phyloP scores from a whole-genome alignment of 2,797 vertebrate species.

The Microctenopoma lineatum region DNA sequence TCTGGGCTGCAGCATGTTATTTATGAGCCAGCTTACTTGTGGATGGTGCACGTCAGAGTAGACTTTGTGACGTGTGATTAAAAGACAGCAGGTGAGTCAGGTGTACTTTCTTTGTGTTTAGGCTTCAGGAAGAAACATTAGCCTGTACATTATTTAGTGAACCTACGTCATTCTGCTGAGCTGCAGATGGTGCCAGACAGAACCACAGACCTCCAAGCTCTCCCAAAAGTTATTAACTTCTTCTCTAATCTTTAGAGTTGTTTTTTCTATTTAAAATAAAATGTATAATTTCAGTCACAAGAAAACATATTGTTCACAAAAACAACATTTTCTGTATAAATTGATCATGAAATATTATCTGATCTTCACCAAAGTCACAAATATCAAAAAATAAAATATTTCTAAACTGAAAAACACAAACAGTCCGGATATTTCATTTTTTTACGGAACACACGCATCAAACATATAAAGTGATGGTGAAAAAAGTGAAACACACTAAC shows the following conservation, averaged over 20 bases:
- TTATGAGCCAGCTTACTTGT: slow-evolving; percentile 53
- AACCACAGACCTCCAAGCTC: slow-evolving; percentile 1
- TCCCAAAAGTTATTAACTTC: slow-evolving; percentile 3
- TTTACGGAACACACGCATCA: no score
- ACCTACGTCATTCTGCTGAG: slow-evolving; percentile 29
- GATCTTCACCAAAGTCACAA: no score
- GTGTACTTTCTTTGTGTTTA: slow-evolving; percentile 47
- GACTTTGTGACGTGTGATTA: slow-evolving; percentile 45
- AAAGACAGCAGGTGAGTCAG: slow-evolving; percentile 53
- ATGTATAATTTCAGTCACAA: no score
- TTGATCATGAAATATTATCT: no score
- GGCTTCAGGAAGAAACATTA: slow-evolving; percentile 44
- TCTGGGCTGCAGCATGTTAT: slow-evolving; percentile 55
- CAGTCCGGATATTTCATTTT: no score
- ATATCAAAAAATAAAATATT: no score
- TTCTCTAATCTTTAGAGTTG: slow-evolving; percentile 18
- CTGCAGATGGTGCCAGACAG: slow-evolving; percentile 33
- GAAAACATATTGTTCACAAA: no score
- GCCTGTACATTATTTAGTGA: slow-evolving; percentile 44
- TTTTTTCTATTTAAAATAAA: no score
- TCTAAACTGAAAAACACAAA: no score
- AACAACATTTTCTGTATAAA: no score
- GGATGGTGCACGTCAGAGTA: slow-evolving; percentile 42
- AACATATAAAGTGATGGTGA: no score
- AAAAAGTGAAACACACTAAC: no score